Percentiles rank a stretch among this genome's conserved stretches.
These are phyloP conservation scores for Siniperca obscura DNA, from an alignment of 2,797 vertebrate species.

Conservation along the genomic window DNA sequence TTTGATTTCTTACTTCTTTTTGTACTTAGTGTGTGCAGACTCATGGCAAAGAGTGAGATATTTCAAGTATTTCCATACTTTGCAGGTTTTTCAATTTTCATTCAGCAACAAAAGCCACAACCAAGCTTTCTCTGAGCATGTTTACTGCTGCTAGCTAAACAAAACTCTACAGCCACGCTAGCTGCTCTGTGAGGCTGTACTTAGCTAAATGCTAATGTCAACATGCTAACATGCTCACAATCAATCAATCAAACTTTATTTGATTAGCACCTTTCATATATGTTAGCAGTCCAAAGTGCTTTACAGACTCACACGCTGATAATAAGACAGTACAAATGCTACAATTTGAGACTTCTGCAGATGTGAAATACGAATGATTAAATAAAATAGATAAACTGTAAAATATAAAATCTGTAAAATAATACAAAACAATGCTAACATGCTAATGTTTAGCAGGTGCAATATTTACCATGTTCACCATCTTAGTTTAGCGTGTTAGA, in stretches of 20 bases:
- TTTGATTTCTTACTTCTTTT: not conserved
- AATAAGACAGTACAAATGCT: not conserved
- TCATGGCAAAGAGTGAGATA: not conserved
- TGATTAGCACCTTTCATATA: not conserved
- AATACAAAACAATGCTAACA: not conserved
- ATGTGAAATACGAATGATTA: not conserved
- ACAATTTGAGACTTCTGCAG: not conserved
- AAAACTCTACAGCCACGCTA: not conserved
- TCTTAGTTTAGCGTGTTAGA: not conserved
- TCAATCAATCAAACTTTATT: not conserved
- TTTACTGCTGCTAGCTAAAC: slow-evolving; percentile 4
- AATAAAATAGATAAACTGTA: not conserved
- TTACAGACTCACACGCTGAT: not conserved
- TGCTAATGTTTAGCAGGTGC: not conserved
- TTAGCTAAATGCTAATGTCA: not conserved
- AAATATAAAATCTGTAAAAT: not conserved
- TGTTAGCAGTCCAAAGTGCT: not conserved
- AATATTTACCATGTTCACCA: not conserved
- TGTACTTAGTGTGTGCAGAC: not conserved
- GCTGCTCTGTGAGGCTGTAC: not conserved
- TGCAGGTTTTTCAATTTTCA: not conserved
- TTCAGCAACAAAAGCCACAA: not conserved
- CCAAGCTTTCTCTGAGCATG: not conserved
- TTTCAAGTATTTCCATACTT: not conserved
- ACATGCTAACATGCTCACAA: not conserved